Evolutionary conservation across 1,140 invertebrate genomes (phyloP).

Genomic region (Achroia grisella): DNA sequence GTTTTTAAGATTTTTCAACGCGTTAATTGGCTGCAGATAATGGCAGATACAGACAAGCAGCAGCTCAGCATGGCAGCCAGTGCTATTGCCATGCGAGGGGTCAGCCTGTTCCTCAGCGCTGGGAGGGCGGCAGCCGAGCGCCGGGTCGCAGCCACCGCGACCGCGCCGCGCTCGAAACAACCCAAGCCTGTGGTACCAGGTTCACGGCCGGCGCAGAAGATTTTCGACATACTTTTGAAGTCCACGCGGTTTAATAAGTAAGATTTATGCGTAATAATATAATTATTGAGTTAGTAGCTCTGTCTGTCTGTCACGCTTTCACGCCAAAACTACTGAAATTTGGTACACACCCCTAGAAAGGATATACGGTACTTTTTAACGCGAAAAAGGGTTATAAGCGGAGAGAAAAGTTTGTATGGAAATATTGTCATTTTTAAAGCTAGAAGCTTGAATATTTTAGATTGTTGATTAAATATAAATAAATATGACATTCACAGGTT

Average conservation of each 20-base stretch:
- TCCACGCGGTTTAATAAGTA: slow-evolving; percentile 49
- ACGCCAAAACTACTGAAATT: too few relatives aligned
- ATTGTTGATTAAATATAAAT: too few relatives aligned
- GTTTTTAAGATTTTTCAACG: too few relatives aligned
- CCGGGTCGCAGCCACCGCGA: slow-evolving; percentile 1
- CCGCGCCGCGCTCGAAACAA: slow-evolving; percentile 15
- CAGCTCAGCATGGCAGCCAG: slow-evolving; percentile 59
- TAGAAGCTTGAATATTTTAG: too few relatives aligned
- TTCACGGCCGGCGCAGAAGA: slow-evolving; percentile 31
- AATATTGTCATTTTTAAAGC: too few relatives aligned
- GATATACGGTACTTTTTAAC: too few relatives aligned
- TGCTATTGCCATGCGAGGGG: slow-evolving; percentile 48
- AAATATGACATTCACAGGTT: too few relatives aligned
- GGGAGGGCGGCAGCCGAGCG: slow-evolving; percentile 32
- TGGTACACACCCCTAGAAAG: too few relatives aligned
- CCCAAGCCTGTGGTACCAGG: slow-evolving; percentile 28
- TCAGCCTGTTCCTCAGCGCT: slow-evolving; percentile 41
- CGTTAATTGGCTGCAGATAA: slow-evolving; percentile 20
- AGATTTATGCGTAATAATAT: slow-evolving; percentile 3
- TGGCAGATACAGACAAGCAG: slow-evolving; percentile 27
- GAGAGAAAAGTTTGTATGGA: too few relatives aligned
- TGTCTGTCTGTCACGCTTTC: too few relatives aligned
- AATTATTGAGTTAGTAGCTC: too few relatives aligned
- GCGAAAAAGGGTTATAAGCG: too few relatives aligned
- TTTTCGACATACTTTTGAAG: slow-evolving; percentile 32